Conservation (phyloP, 2,113 vertebrate genomes). For the Aptenodytes patagonicus region DNA sequence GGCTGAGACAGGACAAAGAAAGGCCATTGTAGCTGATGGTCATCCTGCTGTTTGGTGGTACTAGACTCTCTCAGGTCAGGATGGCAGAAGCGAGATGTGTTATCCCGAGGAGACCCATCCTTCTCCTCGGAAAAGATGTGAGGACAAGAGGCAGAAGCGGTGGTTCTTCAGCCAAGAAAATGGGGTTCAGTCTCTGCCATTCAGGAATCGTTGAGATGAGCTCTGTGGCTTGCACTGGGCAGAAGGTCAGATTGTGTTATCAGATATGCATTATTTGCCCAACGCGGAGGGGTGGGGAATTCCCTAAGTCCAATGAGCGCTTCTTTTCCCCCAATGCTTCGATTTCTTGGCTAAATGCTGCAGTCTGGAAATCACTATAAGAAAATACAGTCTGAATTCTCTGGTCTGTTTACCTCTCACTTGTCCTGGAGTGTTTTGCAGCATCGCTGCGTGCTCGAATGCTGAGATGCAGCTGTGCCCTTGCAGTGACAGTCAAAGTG, state of each 20-base stretch:
- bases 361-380: background rate
- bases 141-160: background rate
- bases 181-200: background rate
- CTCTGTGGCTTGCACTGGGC: background rate
- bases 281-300: background rate
- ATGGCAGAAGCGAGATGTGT: background rate
- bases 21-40: background rate
- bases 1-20: background rate
- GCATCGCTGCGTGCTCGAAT: background rate
- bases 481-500: background rate
- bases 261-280: background rate
- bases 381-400: background rate
- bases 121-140: background rate
- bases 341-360: background rate
- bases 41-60: background rate
- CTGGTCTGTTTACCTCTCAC: background rate
- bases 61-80: background rate
- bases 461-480: background rate
- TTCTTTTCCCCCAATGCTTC: background rate
- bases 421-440: background rate
- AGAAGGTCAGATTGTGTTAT: background rate
- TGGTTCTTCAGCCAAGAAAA: background rate
- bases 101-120: fast-evolving
- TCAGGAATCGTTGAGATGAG: background rate
- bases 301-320: background rate